Percentiles rank a stretch among this genome's conserved stretches.
phyloP scores from a whole-genome alignment of 2,113 vertebrate species.

The Cariama cristata region DNA sequence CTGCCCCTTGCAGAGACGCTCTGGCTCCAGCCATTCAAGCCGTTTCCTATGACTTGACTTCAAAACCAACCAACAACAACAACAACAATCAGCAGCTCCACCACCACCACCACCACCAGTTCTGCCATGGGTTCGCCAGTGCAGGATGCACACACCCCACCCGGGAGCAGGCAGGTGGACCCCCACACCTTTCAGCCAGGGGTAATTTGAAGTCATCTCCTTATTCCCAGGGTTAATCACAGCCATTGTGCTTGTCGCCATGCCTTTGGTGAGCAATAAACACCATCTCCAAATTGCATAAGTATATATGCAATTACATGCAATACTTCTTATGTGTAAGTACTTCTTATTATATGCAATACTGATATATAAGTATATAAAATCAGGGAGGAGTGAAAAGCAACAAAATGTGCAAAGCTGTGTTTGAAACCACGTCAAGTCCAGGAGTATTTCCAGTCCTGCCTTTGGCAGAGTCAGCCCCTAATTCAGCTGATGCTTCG shows the following conservation, averaged over 20 bases:
- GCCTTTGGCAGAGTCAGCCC: not conserved
- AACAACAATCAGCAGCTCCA: too few relatives aligned
- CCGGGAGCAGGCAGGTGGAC: fast-evolving
- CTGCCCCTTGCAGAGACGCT: not conserved
- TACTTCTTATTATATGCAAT: not conserved
- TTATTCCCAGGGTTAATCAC: not conserved
- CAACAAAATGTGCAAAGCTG: not conserved
- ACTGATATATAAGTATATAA: not conserved
- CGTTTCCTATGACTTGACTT: constrained; percentile 46
- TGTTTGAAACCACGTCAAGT: not conserved
- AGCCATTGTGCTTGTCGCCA: fast-evolving
- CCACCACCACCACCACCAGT: not conserved
- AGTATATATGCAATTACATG: not conserved
- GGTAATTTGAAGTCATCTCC: not conserved
- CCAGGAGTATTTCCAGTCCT: not conserved
- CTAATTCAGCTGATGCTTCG: not conserved
- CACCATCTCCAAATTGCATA: not conserved
- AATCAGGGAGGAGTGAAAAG: not conserved
- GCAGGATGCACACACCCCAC: not conserved
- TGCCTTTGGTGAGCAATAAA: not conserved
- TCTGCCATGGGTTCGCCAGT: not conserved
- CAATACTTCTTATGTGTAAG: not conserved
- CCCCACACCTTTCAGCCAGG: not conserved
- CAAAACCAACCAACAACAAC: not conserved
- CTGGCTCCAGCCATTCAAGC: constrained; percentile 54